phyloP scores from a whole-genome alignment of 1,140 invertebrate genomes.

The Euschistus heros region DNA sequence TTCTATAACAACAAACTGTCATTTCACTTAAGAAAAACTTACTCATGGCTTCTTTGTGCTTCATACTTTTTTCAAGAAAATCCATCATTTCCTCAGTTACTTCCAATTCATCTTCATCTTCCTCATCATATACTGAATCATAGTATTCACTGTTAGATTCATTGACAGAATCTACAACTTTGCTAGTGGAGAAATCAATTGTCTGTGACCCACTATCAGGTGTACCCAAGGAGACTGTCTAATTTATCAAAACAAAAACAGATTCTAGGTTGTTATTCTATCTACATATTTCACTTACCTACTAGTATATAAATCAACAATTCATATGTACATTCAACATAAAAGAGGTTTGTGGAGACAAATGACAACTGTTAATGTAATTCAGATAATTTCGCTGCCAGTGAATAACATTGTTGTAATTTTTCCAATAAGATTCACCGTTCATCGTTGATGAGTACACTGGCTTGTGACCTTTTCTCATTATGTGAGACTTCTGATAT shows the following conservation, averaged over 20 bases:
- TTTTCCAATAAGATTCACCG: slow-evolving; percentile 14
- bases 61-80: slow-evolving; percentile 20
- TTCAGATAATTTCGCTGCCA: slow-evolving; percentile 12
- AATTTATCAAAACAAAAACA: no score
- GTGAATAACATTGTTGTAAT: slow-evolving; percentile 15
- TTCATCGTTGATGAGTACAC: neutral
- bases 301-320: no score
- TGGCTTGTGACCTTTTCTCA: no score
- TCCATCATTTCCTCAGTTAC: slow-evolving; percentile 22
- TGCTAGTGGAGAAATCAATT: no score
- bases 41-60: slow-evolving; percentile 7
- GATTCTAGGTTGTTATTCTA: no score
- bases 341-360: neutral
- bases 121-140: neutral
- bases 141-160: no score
- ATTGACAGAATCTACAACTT: no score
- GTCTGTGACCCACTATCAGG: no score
- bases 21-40: neutral
- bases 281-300: no score
- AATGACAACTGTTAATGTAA: neutral
- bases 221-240: no score
- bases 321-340: no score
- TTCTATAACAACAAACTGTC: neutral
- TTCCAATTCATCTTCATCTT: slow-evolving; percentile 17
- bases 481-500: no score